phyloP scores from a whole-genome alignment of 2,888 invertebrate genomes.

The Ectemnius continuus region DNA sequence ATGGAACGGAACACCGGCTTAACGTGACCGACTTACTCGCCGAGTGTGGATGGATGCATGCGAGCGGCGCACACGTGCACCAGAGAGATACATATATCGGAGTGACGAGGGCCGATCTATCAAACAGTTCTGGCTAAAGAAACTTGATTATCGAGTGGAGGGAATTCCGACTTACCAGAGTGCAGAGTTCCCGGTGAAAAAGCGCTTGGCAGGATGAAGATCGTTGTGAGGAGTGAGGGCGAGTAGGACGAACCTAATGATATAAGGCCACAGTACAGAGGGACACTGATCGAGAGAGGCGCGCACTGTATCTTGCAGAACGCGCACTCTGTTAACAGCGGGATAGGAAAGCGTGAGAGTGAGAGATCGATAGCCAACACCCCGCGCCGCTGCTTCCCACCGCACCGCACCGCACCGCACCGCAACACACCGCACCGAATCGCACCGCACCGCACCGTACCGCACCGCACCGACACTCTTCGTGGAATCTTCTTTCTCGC shows the following conservation, averaged over 20 bases:
- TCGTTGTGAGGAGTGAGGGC: slow-evolving; percentile 33
- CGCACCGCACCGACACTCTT: not conserved
- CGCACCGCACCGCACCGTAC: slow-evolving; percentile 55
- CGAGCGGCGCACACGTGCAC: slow-evolving; percentile 58
- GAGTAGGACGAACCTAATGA: slow-evolving; percentile 17
- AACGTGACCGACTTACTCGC: slow-evolving; percentile 40
- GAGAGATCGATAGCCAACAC: slow-evolving; percentile 64
- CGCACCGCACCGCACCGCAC: slow-evolving; percentile 36
- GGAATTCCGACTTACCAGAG: not conserved
- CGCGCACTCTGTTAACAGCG: slow-evolving; percentile 50
- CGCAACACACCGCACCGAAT: slow-evolving; percentile 12
- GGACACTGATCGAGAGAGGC: slow-evolving; percentile 42
- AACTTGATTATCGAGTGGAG: not conserved
- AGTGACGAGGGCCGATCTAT: not conserved
- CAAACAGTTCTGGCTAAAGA: not conserved
- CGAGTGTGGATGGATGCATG: slow-evolving; percentile 10
- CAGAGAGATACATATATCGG: slow-evolving; percentile 14
- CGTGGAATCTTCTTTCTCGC: too few species aligned
- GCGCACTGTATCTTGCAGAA: slow-evolving; percentile 42
- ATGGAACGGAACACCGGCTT: slow-evolving; percentile 60
- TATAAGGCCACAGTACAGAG: slow-evolving; percentile 42
- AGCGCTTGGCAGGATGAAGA: slow-evolving; percentile 26
- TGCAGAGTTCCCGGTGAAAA: not conserved
- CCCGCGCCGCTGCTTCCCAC: slow-evolving; percentile 47
- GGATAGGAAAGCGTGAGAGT: slow-evolving; percentile 50